Percentiles rank a stretch among this genome's conserved stretches.
These are phyloP conservation scores for Drosophila silvestris DNA, from an alignment of 2,888 invertebrate species.

Conservation along the genomic window DNA sequence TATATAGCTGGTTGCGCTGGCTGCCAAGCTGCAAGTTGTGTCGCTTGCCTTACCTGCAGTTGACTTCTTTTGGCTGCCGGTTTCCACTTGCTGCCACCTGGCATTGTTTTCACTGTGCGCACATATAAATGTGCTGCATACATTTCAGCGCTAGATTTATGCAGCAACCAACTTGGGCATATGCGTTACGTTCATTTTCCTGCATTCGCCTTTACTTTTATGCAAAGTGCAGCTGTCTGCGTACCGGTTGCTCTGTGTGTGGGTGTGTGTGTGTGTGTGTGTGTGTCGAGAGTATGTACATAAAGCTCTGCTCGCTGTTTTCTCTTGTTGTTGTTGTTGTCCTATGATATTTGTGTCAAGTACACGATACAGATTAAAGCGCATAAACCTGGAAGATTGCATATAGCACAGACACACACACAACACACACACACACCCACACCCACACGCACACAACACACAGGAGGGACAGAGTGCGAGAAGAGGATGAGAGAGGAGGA, in stretches of 20 bases:
- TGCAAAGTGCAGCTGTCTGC: conserved; percentile 62
- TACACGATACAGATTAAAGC: conserved; percentile 78
- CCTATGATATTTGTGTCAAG: conserved; percentile 75
- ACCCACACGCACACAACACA: neutral
- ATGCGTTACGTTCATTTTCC: conserved; percentile 55
- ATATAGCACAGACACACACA: conserved; percentile 34
- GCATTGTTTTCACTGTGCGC: conserved; percentile 64
- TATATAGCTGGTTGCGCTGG: conserved; percentile 1
- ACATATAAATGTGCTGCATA: conserved; percentile 74
- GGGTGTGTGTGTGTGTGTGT: neutral
- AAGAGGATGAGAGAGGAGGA: neutral
- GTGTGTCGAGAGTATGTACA: conserved; percentile 44
- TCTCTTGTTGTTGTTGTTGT: conserved; percentile 48
- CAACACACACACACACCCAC: neutral
- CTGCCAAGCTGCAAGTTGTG: conserved; percentile 43
- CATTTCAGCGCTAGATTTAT: conserved; percentile 76
- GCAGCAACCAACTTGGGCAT: conserved; percentile 58
- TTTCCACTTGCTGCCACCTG: conserved; percentile 49
- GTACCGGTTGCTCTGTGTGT: neutral
- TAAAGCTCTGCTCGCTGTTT: conserved; percentile 47
- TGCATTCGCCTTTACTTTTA: conserved; percentile 59
- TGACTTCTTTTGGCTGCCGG: conserved; percentile 60
- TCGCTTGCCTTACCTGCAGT: conserved; percentile 48
- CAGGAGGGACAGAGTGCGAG: neutral
- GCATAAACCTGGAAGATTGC: conserved; percentile 73